Evolutionary conservation across 2,113 vertebrate genomes (phyloP), one percentile per base, ranked within the genome.

Genomic region (Apaloderma vittatum): DNA sequence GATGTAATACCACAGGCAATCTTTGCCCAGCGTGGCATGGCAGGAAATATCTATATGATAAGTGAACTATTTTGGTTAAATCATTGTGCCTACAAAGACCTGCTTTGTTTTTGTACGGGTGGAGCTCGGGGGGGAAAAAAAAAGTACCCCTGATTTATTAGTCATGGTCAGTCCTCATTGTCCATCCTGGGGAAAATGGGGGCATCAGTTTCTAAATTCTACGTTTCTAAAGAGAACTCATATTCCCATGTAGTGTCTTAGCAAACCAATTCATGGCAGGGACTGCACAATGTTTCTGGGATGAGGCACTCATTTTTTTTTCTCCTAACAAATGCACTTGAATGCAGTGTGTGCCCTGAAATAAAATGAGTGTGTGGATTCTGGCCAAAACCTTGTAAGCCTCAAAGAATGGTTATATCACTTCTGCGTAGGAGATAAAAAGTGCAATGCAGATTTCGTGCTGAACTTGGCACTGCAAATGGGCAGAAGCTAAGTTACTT

Each of bases 41-140:
- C 77, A 93, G 95, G 95, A 96, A 93, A 63, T 34, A 32, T 54
- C 37, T 68, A 19, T 87, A 94, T 90, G 96, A 95, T 97, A 95
- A 96, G 46, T 49, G 71, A 94, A 43, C 74, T 96, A 91, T 95
- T 97, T 85, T 88, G 51, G 52, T 81, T 76, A 90, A 62, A 87
- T 83, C 88, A 75, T 59, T 92, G 82, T 96, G 82, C 68, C 82
- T 63, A 36, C 23, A 73, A 81, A 87, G 52, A 61, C 29, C 12
- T 1, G 2, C 18, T 93, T 95, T 84, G 57, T 95, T 95, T 68
- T 8, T 45, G 7, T 65, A 30, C 0, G 70, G 93, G 86, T 93
- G 94, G 93, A 81, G 86, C 49, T 84, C 52, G 15, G 37, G 40
- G 37, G 40, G 73, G 78, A 78, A 48, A 58, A 65, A 34, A 43